Conservation (phyloP, 2,797 vertebrate species). For the Alexandromys oeconomus region DNA sequence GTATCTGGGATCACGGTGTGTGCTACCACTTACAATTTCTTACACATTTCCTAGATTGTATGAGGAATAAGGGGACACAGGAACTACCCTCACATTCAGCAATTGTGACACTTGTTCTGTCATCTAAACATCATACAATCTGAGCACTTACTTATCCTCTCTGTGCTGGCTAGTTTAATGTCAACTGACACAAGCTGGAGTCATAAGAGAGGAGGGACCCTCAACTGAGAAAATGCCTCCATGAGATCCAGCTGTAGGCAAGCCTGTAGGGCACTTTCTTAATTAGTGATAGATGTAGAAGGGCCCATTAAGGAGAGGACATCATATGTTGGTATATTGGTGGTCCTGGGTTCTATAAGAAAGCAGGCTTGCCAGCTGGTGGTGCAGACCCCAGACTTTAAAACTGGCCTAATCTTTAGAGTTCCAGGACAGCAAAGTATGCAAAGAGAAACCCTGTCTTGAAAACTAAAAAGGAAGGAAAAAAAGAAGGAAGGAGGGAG, state of each 20-base stretch:
- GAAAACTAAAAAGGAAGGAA: neutral
- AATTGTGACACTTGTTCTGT: neutral
- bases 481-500: no score
- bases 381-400: no score
- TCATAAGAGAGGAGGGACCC: neutral
- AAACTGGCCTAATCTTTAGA: no score
- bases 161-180: neutral
- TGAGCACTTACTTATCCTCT: neutral
- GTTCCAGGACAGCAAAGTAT: neutral
- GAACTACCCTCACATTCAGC: neutral
- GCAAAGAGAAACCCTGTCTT: neutral
- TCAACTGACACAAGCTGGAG: neutral
- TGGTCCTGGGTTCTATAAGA: neutral
- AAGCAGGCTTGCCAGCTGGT: no score
- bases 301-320: neutral
- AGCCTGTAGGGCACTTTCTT: neutral
- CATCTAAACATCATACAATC: neutral
- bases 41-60: slow-evolving; percentile 9
- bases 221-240: neutral
- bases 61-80: neutral
- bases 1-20: neutral
- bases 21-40: slow-evolving; percentile 5
- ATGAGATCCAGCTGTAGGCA: neutral
- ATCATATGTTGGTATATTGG: neutral
- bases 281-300: neutral